Conservation (phyloP, 2,888 invertebrate genomes). For the Thumatha senex region DNA sequence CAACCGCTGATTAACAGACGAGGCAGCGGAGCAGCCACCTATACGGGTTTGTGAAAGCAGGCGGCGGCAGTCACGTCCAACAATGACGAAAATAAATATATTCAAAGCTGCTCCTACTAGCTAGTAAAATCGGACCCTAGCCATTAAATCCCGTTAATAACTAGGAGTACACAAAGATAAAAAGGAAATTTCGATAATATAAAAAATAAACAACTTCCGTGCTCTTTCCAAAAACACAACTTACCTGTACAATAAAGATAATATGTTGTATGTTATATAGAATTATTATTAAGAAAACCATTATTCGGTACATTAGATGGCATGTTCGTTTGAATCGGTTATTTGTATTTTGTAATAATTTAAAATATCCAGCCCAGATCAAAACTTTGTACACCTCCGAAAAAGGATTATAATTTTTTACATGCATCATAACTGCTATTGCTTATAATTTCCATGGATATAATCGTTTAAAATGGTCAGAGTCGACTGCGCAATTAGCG, state of each 20-base stretch:
- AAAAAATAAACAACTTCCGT: no score
- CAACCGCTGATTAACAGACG: no score
- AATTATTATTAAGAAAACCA: constrained; percentile 25
- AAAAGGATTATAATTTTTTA: constrained; percentile 43
- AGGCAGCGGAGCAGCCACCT: no score
- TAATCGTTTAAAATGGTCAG: neutral
- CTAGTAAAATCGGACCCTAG: no score
- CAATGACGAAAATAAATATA: no score
- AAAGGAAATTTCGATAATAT: no score
- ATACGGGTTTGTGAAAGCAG: no score
- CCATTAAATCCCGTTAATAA: no score
- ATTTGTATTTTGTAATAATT: constrained; percentile 32
- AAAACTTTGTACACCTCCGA: constrained; percentile 37
- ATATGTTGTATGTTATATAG: constrained; percentile 38
- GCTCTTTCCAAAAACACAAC: neutral
- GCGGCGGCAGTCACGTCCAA: no score
- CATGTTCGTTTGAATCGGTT: constrained; percentile 23
- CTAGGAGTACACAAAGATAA: no score
- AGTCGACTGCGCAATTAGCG: neutral
- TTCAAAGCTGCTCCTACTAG: no score
- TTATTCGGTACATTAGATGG: constrained; percentile 35
- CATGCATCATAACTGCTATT: neutral
- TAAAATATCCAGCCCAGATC: constrained; percentile 39
- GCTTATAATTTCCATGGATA: neutral
- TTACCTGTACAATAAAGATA: constrained; percentile 39